phyloP scores from a whole-genome alignment of 2,113 vertebrate species.

The Oryzias celebensis region DNA sequence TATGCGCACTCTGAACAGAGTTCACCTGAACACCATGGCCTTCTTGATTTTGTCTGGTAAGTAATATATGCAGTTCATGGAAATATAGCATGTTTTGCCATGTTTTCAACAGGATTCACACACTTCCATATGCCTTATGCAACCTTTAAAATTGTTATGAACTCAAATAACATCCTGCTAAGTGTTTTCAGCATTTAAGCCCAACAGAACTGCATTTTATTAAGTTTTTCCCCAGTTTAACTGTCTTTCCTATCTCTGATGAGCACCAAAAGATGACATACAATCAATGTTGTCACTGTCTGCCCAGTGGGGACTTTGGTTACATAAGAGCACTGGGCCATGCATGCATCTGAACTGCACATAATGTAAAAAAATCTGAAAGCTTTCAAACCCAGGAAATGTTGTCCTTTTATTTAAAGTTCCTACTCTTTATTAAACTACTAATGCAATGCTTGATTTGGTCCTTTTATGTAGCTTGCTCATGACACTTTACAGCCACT shows the following conservation, averaged over 20 bases:
- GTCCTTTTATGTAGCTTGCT: background rate
- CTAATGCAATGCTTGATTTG: conserved; percentile 14
- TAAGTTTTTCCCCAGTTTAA: background rate
- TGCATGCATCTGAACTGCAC: conserved; percentile 25
- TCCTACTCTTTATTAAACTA: background rate
- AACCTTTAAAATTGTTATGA: conserved; percentile 17
- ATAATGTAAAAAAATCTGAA: conserved; percentile 25
- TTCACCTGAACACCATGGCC: conserved; percentile 50
- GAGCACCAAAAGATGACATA: conserved; percentile 22
- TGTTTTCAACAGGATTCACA: background rate
- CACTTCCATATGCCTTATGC: conserved; percentile 1
- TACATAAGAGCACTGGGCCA: conserved; percentile 57
- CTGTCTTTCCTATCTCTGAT: background rate
- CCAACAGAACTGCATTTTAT: background rate
- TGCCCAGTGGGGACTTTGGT: conserved; percentile 36
- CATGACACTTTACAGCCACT: conserved; percentile 7
- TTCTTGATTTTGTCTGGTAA: conserved; percentile 71
- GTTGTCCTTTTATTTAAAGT: background rate
- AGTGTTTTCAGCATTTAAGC: conserved; percentile 3
- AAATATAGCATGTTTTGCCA: background rate
- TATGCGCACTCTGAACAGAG: conserved; percentile 60
- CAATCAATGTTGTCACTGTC: conserved; percentile 62
- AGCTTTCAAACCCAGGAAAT: background rate
- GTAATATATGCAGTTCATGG: conserved; percentile 25
- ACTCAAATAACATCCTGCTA: conserved; percentile 13